Evolutionary conservation across 2,888 invertebrate species (phyloP), one percentile per base, ranked within the genome.

Genomic region (Ellobium chinense): DNA sequence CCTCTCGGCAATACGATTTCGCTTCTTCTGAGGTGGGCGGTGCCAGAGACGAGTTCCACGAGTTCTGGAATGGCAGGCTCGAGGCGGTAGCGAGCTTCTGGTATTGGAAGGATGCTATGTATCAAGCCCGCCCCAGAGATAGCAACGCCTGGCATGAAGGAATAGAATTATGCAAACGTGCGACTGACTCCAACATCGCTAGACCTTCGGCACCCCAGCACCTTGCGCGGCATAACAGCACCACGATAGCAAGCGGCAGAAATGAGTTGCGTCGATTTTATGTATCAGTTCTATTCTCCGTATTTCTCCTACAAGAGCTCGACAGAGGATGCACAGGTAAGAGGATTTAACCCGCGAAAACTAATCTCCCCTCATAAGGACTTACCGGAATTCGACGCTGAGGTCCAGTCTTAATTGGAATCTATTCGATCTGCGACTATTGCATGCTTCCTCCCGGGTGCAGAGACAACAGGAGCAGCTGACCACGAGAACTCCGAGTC

Each of bases 261-360:
- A 63, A 85, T 84, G 85, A 85, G 84, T 68, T 85, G 85, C 76
- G 81, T 84, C 68, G 85, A 85, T 81, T 83, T 85, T 56, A 85
- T 85, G 85, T 85, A 85, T 82, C 85, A 85, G 80, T 85, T 85
- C 80, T 85, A 85, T 77, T 85, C 85, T 24, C 85, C 85, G 14
- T 85, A 85, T 70, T 85, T 85, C 54, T 83, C 85, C 34, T 85
- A 85, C 80, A 85, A 85, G 76, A 81, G 84, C 14, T 72, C 84
- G 29, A 65, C 82, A 36, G 85, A 85, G 36, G 85, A 85, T 72
- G 75, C 72, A 14, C 85, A 85, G 84, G 85, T 85, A 82, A 85
- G 83, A n/a, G 60, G 36, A 60, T 21, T 60, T 46, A 24, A 36
- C 34, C 7, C 34, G 24, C 27, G 60, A 58, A 36, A 58, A 60